Conservation (phyloP, 2,888 invertebrate genomes). For the Chloromyia formosa region DNA sequence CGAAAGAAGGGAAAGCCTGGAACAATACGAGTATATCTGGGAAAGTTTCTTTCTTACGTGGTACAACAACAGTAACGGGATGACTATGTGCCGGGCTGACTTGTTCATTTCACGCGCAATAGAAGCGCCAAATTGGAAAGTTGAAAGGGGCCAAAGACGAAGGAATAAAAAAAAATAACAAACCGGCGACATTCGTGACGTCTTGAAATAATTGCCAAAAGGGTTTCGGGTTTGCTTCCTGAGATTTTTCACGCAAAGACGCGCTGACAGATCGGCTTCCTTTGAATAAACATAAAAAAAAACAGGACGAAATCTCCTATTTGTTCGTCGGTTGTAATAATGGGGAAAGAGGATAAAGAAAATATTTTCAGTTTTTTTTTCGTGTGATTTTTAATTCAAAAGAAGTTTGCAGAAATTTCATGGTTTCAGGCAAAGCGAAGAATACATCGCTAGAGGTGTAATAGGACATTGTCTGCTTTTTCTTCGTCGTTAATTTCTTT, state of each 20-base stretch:
- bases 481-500: constrained; percentile 11
- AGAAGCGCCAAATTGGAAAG: constrained; percentile 3
- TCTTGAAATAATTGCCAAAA: constrained; percentile 38
- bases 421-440: constrained; percentile 30
- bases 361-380: constrained; percentile 12
- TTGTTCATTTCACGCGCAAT: constrained; percentile 41
- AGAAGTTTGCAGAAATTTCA: constrained; percentile 22
- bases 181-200: constrained; percentile 33
- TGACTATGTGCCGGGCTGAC: constrained; percentile 12
- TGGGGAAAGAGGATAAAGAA: constrained; percentile 11
- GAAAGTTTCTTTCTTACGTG: background rate
- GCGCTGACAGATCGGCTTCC: constrained; percentile 33
- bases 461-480: constrained; percentile 21
- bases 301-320: background rate
- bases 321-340: background rate
- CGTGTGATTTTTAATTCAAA: constrained; percentile 28
- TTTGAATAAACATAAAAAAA: constrained; percentile 1
- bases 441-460: constrained; percentile 34
- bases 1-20: background rate
- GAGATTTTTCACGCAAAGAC: constrained; percentile 36
- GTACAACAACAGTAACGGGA: no score
- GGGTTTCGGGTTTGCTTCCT: constrained; percentile 28
- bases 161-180: background rate
- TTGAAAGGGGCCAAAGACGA: background rate
- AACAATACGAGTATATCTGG: constrained; percentile 3